Percentiles rank a stretch among this genome's conserved stretches.
Evolutionary conservation across 2,888 invertebrate species (phyloP).

Genomic region (Pandemis cinnamomeana): DNA sequence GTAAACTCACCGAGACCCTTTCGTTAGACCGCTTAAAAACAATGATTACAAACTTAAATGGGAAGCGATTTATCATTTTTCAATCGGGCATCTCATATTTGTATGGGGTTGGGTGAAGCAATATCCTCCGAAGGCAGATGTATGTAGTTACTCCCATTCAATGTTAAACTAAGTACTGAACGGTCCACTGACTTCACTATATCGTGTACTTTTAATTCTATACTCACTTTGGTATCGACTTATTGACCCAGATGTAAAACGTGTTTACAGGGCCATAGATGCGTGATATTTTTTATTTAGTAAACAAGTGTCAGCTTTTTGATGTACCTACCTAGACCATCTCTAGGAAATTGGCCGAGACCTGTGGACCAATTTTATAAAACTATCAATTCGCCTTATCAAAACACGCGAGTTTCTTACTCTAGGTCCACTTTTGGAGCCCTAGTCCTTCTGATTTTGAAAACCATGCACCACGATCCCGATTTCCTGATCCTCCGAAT

Average conservation of each 20-base stretch:
- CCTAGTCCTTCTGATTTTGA: too few relatives aligned
- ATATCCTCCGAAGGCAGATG: slow-evolving; percentile 48
- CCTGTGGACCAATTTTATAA: too few relatives aligned
- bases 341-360: too few relatives aligned
- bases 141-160: slow-evolving; percentile 51
- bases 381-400: too few relatives aligned
- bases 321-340: too few relatives aligned
- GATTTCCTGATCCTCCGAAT: too few relatives aligned
- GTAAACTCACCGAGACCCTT: slow-evolving; percentile 23
- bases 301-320: too few relatives aligned
- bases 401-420: too few relatives aligned
- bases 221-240: slow-evolving; percentile 47
- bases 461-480: too few relatives aligned
- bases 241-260: slow-evolving; percentile 43
- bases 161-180: slow-evolving; percentile 55
- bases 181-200: slow-evolving; percentile 45
- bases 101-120: slow-evolving; percentile 48
- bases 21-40: slow-evolving; percentile 39
- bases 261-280: not conserved
- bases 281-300: too few relatives aligned
- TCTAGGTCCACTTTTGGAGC: too few relatives aligned
- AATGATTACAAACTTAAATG: slow-evolving; percentile 35
- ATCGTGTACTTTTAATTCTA: slow-evolving; percentile 42
- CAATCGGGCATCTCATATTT: slow-evolving; percentile 50
- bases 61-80: slow-evolving; percentile 47